Percentiles rank a stretch among this genome's conserved stretches.
phyloP scores from a whole-genome alignment of 2,888 invertebrate species.

The Leucozona laternaria region DNA sequence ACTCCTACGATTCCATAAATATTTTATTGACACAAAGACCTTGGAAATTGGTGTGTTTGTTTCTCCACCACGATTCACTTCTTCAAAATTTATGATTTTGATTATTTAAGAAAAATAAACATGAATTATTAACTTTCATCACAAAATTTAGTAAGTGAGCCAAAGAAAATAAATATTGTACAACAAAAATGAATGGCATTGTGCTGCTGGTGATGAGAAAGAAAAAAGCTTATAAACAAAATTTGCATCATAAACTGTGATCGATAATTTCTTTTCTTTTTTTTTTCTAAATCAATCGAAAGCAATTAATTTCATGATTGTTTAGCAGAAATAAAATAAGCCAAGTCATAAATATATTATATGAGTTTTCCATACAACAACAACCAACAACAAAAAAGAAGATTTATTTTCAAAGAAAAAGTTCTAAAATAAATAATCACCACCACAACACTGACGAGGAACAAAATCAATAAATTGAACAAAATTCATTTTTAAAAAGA shows the following conservation, averaged over 20 bases:
- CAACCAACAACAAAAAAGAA: not conserved
- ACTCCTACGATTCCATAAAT: not conserved
- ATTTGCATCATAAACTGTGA: not conserved
- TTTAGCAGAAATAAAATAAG: constrained; percentile 22
- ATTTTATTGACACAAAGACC: not conserved
- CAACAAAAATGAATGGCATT: not conserved
- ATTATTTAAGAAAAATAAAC: constrained; percentile 12
- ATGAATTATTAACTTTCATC: constrained; percentile 14
- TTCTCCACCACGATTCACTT: not conserved
- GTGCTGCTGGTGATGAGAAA: not conserved
- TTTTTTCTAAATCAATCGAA: not conserved
- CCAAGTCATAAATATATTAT: constrained; percentile 1
- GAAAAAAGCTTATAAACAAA: too few relatives aligned
- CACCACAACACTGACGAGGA: not conserved
- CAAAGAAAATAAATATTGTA: not conserved
- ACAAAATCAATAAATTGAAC: not conserved
- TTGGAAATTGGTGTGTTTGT: not conserved
- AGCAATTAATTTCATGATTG: constrained; percentile 5
- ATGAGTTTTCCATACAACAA: not conserved
- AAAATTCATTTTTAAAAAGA: constrained; percentile 2
- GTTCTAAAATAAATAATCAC: not conserved
- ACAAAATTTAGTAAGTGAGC: constrained; percentile 3
- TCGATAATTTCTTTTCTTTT: not conserved
- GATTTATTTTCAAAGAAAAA: constrained; percentile 1
- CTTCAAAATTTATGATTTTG: not conserved